These are phyloP conservation scores for Centropristis striata DNA, from an alignment of 2,113 vertebrate genomes.

Conservation along the genomic window DNA sequence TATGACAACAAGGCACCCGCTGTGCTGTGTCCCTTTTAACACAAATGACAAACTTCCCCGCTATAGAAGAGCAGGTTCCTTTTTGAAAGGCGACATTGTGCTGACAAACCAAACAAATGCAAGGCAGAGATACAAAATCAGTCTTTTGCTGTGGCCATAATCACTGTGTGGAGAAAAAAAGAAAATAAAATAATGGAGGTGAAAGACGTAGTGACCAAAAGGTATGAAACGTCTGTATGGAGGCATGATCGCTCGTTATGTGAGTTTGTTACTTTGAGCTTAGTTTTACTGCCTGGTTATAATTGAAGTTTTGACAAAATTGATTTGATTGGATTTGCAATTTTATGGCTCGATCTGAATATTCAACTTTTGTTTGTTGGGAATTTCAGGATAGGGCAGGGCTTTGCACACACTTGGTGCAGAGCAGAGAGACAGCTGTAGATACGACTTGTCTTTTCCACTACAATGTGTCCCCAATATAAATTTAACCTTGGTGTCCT, in stretches of 20 bases:
- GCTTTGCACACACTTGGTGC: too few species aligned
- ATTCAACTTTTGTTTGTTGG: too few species aligned
- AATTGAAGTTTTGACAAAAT: slow-evolving; percentile 11
- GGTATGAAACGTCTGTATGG: slow-evolving; percentile 26
- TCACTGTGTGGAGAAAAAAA: slow-evolving; percentile 65
- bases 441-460: too few species aligned
- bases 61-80: slow-evolving; percentile 76
- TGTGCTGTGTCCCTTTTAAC: slow-evolving; percentile 83
- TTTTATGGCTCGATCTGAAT: too few species aligned
- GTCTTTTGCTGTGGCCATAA: slow-evolving; percentile 54
- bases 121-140: slow-evolving; percentile 74
- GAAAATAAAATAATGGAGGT: slow-evolving; percentile 62
- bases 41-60: slow-evolving; percentile 84
- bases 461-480: too few species aligned
- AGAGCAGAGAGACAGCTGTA: too few species aligned
- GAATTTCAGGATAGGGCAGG: too few species aligned
- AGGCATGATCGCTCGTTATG: slow-evolving; percentile 9
- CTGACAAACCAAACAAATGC: slow-evolving; percentile 79
- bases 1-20: slow-evolving; percentile 85
- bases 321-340: too few species aligned
- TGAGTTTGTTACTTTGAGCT: slow-evolving; percentile 28
- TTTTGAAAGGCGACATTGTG: slow-evolving; percentile 84
- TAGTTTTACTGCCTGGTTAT: slow-evolving; percentile 9
- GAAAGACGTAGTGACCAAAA: slow-evolving; percentile 50
- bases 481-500: too few species aligned